Evolutionary conservation across 1,140 invertebrate genomes (phyloP).

Genomic region (Neotoxoptera formosana): DNA sequence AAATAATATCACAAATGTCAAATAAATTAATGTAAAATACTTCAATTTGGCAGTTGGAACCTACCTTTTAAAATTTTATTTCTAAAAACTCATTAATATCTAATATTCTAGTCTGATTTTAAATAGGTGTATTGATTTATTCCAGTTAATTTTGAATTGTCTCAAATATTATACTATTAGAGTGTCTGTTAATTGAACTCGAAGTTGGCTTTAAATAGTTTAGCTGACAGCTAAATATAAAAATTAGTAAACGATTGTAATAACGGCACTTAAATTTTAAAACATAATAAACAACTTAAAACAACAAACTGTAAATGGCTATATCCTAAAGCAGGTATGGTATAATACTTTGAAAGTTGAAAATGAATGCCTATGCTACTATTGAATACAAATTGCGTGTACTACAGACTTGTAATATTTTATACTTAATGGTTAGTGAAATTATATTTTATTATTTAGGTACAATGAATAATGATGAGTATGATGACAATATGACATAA

Average conservation of each 20-base stretch:
- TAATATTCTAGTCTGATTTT: not conserved
- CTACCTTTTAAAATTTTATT: not conserved
- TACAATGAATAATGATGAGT: slow-evolving; percentile 14
- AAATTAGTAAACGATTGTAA: not conserved
- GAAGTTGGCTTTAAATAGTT: not conserved
- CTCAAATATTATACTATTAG: not conserved
- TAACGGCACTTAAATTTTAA: not conserved
- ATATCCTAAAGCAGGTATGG: not conserved
- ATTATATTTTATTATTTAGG: not conserved
- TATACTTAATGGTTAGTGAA: not conserved
- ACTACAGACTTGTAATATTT: not conserved
- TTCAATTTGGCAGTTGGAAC: not conserved
- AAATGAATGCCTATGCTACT: not conserved
- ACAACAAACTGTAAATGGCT: not conserved
- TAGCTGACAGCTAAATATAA: not conserved
- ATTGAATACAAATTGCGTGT: not conserved
- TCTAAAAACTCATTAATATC: not conserved
- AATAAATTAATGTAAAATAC: not conserved
- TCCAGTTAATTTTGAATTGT: not conserved
- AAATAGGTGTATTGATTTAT: not conserved
- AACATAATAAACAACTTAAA: not conserved
- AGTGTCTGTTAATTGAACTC: not conserved
- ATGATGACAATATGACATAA: slow-evolving; percentile 1
- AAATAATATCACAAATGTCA: not conserved
- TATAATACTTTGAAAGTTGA: not conserved